These are phyloP conservation scores for Ichneumoninae sp. DNA, from an alignment of 2,888 invertebrate species.

Conservation along the genomic window DNA sequence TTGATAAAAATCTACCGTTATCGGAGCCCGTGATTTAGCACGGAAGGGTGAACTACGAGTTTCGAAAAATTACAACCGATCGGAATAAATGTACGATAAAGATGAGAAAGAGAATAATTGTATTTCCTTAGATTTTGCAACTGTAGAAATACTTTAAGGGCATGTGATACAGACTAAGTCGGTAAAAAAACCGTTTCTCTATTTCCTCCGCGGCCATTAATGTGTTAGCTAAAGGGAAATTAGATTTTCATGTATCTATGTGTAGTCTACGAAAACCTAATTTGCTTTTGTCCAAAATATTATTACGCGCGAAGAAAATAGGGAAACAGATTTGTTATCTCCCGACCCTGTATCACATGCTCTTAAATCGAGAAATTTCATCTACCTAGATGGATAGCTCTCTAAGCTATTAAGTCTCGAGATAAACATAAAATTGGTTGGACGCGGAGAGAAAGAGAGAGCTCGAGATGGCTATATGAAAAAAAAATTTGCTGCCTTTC, in stretches of 20 bases:
- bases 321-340: no score
- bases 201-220: no score
- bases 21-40: slow-evolving; percentile 31
- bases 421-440: slow-evolving; percentile 2
- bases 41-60: slow-evolving; percentile 22
- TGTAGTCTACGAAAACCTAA: no score
- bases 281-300: no score
- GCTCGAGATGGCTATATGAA: not conserved
- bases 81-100: slow-evolving; percentile 56
- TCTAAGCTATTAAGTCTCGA: slow-evolving; percentile 25
- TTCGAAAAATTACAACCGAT: slow-evolving; percentile 29
- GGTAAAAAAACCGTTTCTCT: no score
- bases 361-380: slow-evolving; percentile 40
- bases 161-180: no score
- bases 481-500: not conserved
- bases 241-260: no score
- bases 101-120: slow-evolving; percentile 52
- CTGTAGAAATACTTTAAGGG: slow-evolving; percentile 47
- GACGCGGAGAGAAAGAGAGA: not conserved
- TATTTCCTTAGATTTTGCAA: slow-evolving; percentile 66
- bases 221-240: no score
- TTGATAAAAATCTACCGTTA: slow-evolving; percentile 19
- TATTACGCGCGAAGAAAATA: no score
- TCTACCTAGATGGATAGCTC: slow-evolving; percentile 51
- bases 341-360: no score